A percentile compares a stretch with the other conserved stretches of the same genome.
Evolutionary conservation across 2,888 invertebrate genomes (phyloP).

Genomic region (Pristionchus maxplancki): DNA sequence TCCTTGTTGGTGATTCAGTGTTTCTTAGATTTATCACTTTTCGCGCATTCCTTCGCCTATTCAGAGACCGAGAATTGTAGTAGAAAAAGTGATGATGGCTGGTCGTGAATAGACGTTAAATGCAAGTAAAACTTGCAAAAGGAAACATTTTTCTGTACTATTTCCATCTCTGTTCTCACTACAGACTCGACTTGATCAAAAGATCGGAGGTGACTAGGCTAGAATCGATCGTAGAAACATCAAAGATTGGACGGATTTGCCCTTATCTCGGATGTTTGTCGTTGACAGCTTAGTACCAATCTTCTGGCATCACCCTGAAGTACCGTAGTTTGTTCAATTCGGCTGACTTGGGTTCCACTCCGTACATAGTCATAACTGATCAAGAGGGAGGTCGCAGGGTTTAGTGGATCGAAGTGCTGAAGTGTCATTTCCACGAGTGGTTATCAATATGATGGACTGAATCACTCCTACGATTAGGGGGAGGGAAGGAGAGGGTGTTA

Average conservation of each 20-base stretch:
- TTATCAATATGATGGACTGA: neutral
- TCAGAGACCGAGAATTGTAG: slow-evolving; percentile 2
- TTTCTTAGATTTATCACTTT: neutral
- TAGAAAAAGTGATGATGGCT: neutral
- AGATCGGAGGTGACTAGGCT: neutral
- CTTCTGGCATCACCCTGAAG: neutral
- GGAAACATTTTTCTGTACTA: neutral
- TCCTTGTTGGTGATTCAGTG: neutral
- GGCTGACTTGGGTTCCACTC: neutral
- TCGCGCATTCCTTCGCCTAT: neutral
- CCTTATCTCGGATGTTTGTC: neutral
- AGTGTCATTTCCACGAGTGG: neutral
- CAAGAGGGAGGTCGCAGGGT: neutral
- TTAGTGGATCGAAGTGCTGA: neutral
- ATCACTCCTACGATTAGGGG: neutral
- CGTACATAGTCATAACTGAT: slow-evolving; percentile 12
- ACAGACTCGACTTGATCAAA: neutral
- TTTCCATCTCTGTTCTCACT: neutral
- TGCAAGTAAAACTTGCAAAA: neutral
- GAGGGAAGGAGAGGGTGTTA: neutral
- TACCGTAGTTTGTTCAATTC: neutral
- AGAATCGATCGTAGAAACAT: neutral
- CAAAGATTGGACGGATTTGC: neutral
- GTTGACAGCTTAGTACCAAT: neutral
- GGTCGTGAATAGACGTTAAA: neutral